These are phyloP conservation scores for Chrysotoxum bicinctum DNA, from an alignment of 2,888 invertebrate genomes.

Conservation along the genomic window DNA sequence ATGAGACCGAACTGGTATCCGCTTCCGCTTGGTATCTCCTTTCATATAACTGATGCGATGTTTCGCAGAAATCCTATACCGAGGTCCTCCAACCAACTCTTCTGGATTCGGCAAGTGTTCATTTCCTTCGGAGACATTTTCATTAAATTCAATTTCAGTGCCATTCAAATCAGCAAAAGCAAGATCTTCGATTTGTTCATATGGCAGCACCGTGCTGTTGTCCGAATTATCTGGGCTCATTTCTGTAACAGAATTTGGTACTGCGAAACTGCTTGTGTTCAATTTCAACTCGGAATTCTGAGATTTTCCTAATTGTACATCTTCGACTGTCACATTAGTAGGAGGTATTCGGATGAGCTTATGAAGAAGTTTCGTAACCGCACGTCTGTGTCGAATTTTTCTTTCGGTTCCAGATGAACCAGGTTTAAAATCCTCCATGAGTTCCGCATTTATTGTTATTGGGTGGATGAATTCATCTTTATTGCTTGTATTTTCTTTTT, in stretches of 20 bases:
- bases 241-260: conserved; percentile 67
- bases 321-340: conserved; percentile 74
- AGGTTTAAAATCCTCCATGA: conserved; percentile 65
- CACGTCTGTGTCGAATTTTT: conserved; percentile 58
- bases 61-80: conserved; percentile 76
- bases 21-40: conserved; percentile 76
- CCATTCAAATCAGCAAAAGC: conserved; percentile 80
- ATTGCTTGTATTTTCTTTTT: conserved; percentile 69
- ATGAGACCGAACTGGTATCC: conserved; percentile 73
- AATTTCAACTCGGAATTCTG: conserved; percentile 75
- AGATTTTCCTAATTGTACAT: conserved; percentile 57
- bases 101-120: conserved; percentile 79
- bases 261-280: conserved; percentile 78
- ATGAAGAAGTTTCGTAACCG: conserved; percentile 77
- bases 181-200: conserved; percentile 78
- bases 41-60: conserved; percentile 71
- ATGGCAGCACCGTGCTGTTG: conserved; percentile 67
- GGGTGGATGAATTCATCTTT: conserved; percentile 77
- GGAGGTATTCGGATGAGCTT: conserved; percentile 78
- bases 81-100: conserved; percentile 78
- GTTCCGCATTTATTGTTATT: conserved; percentile 77
- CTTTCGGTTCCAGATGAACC: background rate
- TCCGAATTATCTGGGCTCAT: background rate
- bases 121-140: conserved; percentile 5
- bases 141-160: conserved; percentile 74